Evolutionary conservation across 2,888 invertebrate genomes (phyloP).

Genomic region (Sipha maydis): DNA sequence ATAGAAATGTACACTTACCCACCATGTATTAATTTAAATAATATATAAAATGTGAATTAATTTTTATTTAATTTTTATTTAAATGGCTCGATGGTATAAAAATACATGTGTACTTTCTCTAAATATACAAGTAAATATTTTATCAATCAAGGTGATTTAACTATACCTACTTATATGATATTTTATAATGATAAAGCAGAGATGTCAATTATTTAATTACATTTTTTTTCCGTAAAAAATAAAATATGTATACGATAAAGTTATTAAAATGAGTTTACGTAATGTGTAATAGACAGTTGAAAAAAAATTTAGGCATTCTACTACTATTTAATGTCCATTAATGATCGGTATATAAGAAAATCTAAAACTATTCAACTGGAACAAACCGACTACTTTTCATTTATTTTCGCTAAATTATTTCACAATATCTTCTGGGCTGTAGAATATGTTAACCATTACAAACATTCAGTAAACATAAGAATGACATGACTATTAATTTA

Average conservation of each 20-base stretch:
- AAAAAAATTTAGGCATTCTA: neutral
- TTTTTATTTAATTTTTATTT: no score
- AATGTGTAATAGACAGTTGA: neutral
- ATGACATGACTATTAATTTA: neutral
- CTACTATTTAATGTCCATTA: neutral
- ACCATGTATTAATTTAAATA: no score
- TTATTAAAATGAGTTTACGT: neutral
- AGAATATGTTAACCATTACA: neutral
- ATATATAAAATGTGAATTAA: neutral
- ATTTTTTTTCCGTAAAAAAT: neutral
- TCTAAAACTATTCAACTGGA: conserved; percentile 9
- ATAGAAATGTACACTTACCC: neutral
- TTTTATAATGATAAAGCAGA: neutral
- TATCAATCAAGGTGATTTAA: neutral
- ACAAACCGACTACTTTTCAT: conserved; percentile 29
- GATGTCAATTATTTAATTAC: neutral
- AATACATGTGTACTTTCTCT: neutral
- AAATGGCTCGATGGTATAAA: neutral
- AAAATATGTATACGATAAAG: neutral
- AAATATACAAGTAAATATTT: neutral
- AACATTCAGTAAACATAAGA: neutral
- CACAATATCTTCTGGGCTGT: neutral
- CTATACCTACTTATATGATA: neutral
- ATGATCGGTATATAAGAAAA: conserved; percentile 11
- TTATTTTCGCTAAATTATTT: conserved; percentile 28